These are phyloP conservation scores for Candidula unifasciata DNA, from an alignment of 2,888 invertebrate species.

Conservation along the genomic window DNA sequence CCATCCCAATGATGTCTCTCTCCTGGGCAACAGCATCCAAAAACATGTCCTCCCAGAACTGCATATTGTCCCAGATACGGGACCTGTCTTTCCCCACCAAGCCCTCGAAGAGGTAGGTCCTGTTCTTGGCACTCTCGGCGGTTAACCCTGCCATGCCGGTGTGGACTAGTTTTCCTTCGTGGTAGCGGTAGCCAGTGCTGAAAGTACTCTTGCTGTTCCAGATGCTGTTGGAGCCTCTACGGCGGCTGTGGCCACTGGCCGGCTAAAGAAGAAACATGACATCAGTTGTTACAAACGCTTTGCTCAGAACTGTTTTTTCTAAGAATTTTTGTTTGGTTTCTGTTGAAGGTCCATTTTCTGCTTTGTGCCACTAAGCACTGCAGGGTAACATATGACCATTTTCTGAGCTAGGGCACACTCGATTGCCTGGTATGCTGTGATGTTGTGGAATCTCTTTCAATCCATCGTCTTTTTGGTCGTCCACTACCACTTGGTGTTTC, in stretches of 20 bases:
- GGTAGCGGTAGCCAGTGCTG: conserved; percentile 91
- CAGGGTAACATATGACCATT: no score
- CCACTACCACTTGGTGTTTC: no score
- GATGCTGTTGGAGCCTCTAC: conserved; percentile 89
- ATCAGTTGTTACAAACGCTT: no score
- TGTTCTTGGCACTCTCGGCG: conserved; percentile 85
- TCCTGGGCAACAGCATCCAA: conserved; percentile 98
- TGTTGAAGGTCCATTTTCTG: no score
- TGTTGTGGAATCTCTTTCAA: no score
- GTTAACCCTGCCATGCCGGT: conserved; percentile 84
- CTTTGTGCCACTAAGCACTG: no score
- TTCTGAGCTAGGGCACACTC: no score
- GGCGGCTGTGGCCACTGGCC: conserved; percentile 80
- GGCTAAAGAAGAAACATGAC: not conserved
- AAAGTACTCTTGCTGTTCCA: conserved; percentile 95
- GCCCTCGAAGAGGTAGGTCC: conserved; percentile 94
- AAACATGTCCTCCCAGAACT: conserved; percentile 99
- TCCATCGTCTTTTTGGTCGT: no score
- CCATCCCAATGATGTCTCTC: conserved; percentile 98
- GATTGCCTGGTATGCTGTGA: no score
- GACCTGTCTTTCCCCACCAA: conserved; percentile 87
- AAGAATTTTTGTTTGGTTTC: no score
- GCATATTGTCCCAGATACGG: conserved; percentile 93
- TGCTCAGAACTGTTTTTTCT: no score
- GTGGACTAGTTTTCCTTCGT: conserved; percentile 90